These are phyloP conservation scores for Platanista minor DNA, from an alignment of 2,113 vertebrate genomes.

Conservation along the genomic window DNA sequence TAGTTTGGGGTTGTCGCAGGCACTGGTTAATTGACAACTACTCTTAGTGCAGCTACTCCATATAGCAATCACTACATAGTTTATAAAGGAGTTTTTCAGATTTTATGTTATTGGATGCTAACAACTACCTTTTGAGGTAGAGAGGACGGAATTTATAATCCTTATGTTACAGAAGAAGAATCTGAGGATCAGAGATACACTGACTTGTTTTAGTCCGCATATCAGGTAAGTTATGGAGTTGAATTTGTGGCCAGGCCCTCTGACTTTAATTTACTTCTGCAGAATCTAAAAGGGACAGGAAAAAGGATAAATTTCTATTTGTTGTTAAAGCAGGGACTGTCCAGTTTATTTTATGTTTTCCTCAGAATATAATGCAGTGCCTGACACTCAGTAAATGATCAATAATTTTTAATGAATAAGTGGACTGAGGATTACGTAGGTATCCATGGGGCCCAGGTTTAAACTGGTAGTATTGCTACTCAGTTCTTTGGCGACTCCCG, in stretches of 20 bases:
- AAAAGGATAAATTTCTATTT: not conserved
- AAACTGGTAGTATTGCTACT: not conserved
- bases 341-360: constrained; percentile 3
- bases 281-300: not conserved
- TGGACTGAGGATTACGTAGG: not conserved
- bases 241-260: constrained; percentile 14
- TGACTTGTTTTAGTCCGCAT: not conserved
- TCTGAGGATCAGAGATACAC: not conserved
- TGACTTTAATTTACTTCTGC: not conserved
- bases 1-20: not conserved
- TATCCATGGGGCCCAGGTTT: not conserved
- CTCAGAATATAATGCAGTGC: not conserved
- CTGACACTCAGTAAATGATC: not conserved
- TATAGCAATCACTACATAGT: not conserved
- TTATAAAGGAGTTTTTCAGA: constrained; percentile 7
- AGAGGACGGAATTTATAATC: not conserved
- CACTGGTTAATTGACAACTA: not conserved
- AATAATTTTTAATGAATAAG: not conserved
- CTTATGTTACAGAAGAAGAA: constrained; percentile 35
- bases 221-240: not conserved
- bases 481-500: not conserved
- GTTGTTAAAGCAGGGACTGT: not conserved
- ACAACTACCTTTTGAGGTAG: not conserved
- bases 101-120: not conserved
- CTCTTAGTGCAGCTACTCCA: not conserved